A percentile compares a stretch with the other conserved stretches of the same genome.
These are phyloP conservation scores for Xerus inauris DNA, from an alignment of 2,113 vertebrate genomes.

Conservation along the genomic window DNA sequence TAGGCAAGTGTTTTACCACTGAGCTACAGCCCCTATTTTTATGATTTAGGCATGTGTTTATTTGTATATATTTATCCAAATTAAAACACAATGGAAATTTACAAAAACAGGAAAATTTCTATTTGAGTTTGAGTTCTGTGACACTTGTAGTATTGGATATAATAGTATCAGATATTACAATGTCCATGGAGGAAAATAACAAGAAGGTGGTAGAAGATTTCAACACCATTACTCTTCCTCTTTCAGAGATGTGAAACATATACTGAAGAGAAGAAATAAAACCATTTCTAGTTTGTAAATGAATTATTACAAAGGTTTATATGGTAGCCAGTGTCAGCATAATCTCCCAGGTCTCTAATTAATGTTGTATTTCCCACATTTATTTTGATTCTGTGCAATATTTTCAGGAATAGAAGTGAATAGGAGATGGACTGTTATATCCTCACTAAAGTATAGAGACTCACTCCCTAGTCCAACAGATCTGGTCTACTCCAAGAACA, in stretches of 20 bases:
- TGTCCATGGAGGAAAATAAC: not conserved
- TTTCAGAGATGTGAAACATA: not conserved
- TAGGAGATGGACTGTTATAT: not conserved
- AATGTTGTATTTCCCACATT: not conserved
- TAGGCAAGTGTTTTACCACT: too few relatives aligned
- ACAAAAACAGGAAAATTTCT: not conserved
- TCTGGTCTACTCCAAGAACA: too few relatives aligned
- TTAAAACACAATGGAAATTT: not conserved
- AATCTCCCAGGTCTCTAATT: too few relatives aligned
- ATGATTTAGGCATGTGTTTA: not conserved
- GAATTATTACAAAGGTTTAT: not conserved
- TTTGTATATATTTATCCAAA: not conserved
- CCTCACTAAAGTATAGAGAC: not conserved
- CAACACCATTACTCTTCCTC: not conserved
- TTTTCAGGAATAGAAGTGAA: conserved; percentile 3
- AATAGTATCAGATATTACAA: not conserved
- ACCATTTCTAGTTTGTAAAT: not conserved
- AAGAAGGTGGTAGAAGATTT: not conserved
- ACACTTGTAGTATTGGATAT: not conserved
- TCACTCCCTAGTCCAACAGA: not conserved
- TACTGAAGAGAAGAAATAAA: not conserved
- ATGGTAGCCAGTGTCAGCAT: not conserved
- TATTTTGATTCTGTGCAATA: not conserved
- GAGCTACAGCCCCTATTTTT: too few relatives aligned
- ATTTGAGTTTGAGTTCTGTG: not conserved